Base-by-base conservation (phyloP, 2,113 vertebrate genomes). In the Dipodomys stephensi region DNA sequence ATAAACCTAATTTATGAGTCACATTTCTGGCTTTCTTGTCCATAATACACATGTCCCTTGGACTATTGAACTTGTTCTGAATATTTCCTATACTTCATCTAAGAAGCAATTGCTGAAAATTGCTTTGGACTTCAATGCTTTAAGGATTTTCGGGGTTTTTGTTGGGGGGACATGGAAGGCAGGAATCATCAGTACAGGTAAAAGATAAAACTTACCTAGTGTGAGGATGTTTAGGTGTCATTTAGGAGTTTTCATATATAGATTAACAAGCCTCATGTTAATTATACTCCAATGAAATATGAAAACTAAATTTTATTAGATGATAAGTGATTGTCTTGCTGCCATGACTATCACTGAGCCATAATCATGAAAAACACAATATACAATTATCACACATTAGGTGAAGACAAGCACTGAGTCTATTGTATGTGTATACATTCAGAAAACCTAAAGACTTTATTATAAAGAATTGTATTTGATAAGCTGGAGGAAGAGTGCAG, bases 1-100 rank as follows among this genome's bases (percentile, higher is more conserved):
- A 96, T 96, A 97, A 97, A 96, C 74, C 89, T 92, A 95, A 97
- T 97, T 96, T 97, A 95, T 87, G 94, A 94, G 71, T 88, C 64
- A 92, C 81, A 92, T 94, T 97, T 96, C 80, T 65, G n/a, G 82
- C 71, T 93, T 83, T 97, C 89, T 85, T 73, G 62, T 87, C 92
- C 62, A 72, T 87, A 92, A 90, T 89, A 82, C 77, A 88, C 76
- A 95, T 39, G 86, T 53, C 76, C 65, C 72, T 73, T 67, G 32
- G 85, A 69, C 74, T 96, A 72, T 79, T 92, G 94, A 95, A 95
- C 72, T 96, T 94, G 79, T 83, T 93, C 60, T 90, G 81, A 71
- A 93, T 92, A 92, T 93, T 77, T 78, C 49, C 57, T 77, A 68
- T 90, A 78, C 35, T 96, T 84, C 57, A 95, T 88, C 88, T 95